Evolutionary conservation across 2,888 invertebrate species (phyloP).

Genomic region (Kuschelorhynchus macadamiae): DNA sequence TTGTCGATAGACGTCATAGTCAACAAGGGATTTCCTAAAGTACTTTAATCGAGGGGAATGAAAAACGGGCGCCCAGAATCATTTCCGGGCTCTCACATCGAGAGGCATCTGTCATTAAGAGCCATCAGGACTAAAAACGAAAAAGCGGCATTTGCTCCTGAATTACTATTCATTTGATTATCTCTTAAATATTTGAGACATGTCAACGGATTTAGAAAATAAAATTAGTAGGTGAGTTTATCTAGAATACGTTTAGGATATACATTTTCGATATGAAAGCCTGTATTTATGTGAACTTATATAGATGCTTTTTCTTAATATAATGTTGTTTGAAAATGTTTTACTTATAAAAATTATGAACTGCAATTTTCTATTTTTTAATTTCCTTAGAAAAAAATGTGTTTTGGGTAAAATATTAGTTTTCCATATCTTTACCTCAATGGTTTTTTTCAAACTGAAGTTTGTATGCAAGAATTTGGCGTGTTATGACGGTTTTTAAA

Average conservation of each 20-base stretch:
- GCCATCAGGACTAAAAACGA: conserved; percentile 1
- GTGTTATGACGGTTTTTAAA: too few species aligned
- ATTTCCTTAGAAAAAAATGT: too few species aligned
- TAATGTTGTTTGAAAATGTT: too few species aligned
- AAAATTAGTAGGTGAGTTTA: too few species aligned
- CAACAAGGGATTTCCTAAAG: background rate
- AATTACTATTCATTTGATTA: background rate
- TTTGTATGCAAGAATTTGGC: too few species aligned
- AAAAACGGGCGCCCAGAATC: conserved; percentile 14
- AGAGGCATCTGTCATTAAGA: conserved; percentile 9
- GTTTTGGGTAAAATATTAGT: too few species aligned
- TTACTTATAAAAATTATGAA: too few species aligned
- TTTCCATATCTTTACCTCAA: too few species aligned
- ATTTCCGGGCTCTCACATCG: conserved; percentile 13
- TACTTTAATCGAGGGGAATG: conserved; percentile 8
- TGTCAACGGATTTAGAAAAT: background rate
- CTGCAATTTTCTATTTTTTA: too few species aligned
- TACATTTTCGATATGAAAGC: background rate
- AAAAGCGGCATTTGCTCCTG: background rate
- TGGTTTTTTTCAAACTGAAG: too few species aligned
- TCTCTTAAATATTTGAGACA: background rate
- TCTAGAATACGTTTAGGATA: background rate
- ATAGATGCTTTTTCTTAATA: too few species aligned
- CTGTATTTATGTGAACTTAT: background rate
- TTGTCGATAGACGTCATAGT: too few species aligned